phyloP scores from a whole-genome alignment of 2,888 invertebrate species.

The Amphipoea lucens region DNA sequence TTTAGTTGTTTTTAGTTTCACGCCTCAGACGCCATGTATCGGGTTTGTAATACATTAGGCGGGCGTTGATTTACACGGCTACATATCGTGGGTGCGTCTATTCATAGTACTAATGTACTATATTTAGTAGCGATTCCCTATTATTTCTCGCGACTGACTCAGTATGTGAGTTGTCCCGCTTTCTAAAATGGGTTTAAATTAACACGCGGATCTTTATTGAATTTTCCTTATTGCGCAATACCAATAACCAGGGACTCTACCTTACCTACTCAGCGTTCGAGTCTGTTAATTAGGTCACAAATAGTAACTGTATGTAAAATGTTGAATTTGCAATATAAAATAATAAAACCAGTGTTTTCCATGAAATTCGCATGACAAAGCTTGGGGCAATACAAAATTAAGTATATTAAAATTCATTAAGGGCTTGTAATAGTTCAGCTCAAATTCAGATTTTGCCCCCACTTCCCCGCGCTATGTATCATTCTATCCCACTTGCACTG shows the following conservation, averaged over 20 bases:
- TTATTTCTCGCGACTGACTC: constrained; percentile 87
- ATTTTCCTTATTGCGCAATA: constrained; percentile 27
- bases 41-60: constrained; percentile 87
- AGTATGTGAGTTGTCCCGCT: constrained; percentile 82
- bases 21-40: constrained; percentile 78
- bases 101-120: constrained; percentile 89
- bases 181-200: constrained; percentile 73
- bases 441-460: no score
- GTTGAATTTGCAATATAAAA: constrained; percentile 1
- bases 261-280: constrained; percentile 11
- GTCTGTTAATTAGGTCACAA: constrained; percentile 50
- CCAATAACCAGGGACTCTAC: not conserved
- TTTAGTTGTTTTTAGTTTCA: constrained; percentile 75
- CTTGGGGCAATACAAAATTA: not conserved
- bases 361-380: not conserved
- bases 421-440: no score
- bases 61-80: constrained; percentile 88
- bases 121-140: constrained; percentile 89
- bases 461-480: no score
- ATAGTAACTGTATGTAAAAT: not conserved
- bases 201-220: constrained; percentile 25
- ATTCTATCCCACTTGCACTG: no score
- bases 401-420: constrained; percentile 17
- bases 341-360: not conserved
- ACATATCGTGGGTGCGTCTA: constrained; percentile 87